phyloP scores from a whole-genome alignment of 2,113 vertebrate genomes.

The Triplophysa siluroides region DNA sequence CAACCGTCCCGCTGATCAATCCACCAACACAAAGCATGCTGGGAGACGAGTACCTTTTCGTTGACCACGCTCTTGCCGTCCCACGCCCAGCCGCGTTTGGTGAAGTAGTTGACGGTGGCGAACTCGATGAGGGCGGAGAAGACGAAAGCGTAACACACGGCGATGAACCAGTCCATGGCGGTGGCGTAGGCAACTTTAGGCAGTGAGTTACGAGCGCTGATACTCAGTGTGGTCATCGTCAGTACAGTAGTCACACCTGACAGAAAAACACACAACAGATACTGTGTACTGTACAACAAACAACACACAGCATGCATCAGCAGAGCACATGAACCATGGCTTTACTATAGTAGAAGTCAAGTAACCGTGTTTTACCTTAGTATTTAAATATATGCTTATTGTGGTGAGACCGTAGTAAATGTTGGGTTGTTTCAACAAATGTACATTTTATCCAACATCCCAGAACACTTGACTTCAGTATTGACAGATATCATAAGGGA shows the following conservation, averaged over 20 bases:
- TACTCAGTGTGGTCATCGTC: constrained; percentile 97
- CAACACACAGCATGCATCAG: neutral
- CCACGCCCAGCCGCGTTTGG: constrained; percentile 98
- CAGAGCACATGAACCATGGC: no score
- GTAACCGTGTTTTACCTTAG: no score
- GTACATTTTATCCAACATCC: no score
- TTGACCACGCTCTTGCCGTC: constrained; percentile 96
- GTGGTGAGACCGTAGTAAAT: no score
- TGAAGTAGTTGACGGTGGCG: constrained; percentile 99
- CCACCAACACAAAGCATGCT: constrained; percentile 38
- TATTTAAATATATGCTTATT: no score
- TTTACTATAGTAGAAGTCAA: no score
- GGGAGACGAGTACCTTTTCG: constrained; percentile 86
- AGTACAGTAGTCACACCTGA: constrained; percentile 97
- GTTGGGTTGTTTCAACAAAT: no score
- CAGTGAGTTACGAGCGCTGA: constrained; percentile 94
- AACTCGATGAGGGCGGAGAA: constrained; percentile 98
- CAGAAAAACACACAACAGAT: neutral
- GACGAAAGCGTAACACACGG: constrained; percentile 97
- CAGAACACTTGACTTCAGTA: no score
- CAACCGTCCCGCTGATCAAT: constrained; percentile 13
- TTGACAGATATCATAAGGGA: no score
- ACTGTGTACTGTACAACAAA: neutral
- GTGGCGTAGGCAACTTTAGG: constrained; percentile 98
- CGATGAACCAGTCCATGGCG: constrained; percentile 99